Conservation (phyloP, 2,797 vertebrate species). For the Podarcis lilfordi region DNA sequence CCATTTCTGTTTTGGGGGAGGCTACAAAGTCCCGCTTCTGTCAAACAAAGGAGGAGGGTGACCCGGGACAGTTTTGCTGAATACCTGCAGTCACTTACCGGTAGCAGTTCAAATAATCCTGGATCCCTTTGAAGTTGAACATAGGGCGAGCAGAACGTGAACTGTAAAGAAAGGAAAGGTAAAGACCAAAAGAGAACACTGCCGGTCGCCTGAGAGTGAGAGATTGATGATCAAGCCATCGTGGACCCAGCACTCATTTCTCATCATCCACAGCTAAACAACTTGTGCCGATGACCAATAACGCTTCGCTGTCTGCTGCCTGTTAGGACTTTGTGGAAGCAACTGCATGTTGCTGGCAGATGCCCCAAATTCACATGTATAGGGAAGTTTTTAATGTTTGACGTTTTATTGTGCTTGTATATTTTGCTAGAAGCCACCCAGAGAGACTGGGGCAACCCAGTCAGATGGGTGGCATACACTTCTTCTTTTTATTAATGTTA, state of each 20-base stretch:
- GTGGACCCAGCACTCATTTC: background rate
- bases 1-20: background rate
- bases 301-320: background rate
- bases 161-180: constrained; percentile 32
- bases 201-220: background rate
- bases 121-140: constrained; percentile 73
- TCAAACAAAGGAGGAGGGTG: background rate
- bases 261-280: background rate
- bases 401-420: too few relatives aligned
- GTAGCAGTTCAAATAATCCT: constrained; percentile 71
- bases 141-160: constrained; percentile 32
- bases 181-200: background rate
- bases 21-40: background rate
- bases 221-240: background rate
- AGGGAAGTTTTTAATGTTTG: too few relatives aligned
- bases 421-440: too few relatives aligned
- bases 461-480: too few relatives aligned
- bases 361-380: background rate
- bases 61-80: background rate
- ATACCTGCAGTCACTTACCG: constrained; percentile 51
- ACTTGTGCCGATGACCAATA: too few relatives aligned
- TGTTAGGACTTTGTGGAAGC: background rate
- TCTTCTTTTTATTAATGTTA: too few relatives aligned
- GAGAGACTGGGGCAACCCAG: too few relatives aligned
- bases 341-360: background rate